These are phyloP conservation scores for Ctenochaetus hawaiiensis DNA, from an alignment of 2,797 vertebrate species.

Conservation along the genomic window DNA sequence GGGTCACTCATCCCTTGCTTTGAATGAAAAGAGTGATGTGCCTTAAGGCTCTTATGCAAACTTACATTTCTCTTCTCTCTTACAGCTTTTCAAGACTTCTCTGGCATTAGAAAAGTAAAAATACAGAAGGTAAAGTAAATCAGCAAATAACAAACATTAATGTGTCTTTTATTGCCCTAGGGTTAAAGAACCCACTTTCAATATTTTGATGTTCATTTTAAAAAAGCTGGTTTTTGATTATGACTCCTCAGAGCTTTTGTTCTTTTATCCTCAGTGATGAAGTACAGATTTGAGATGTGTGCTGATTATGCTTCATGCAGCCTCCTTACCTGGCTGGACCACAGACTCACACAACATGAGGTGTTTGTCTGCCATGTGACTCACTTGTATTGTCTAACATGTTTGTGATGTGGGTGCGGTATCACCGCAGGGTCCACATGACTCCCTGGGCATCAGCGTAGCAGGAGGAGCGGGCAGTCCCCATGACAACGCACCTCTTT, in stretches of 20 bases:
- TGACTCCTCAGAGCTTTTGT: background rate
- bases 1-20: background rate
- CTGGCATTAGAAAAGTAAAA: constrained; percentile 61
- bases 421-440: constrained; percentile 83
- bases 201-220: background rate
- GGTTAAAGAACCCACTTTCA: too few relatives aligned
- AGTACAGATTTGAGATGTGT: background rate
- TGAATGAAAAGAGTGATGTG: background rate
- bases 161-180: background rate
- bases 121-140: constrained; percentile 71
- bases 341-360: background rate
- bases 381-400: constrained; percentile 30
- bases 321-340: background rate
- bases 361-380: background rate
- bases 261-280: background rate
- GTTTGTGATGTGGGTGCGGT: constrained; percentile 12
- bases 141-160: background rate
- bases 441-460: constrained; percentile 91
- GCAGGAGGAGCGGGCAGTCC: constrained; percentile 92
- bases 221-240: too few relatives aligned
- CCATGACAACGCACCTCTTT: constrained; percentile 91
- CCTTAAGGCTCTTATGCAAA: background rate
- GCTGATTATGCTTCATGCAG: too few relatives aligned
- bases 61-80: background rate
- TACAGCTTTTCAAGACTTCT: constrained; percentile 55